phyloP scores from a whole-genome alignment of 2,888 invertebrate genomes.

The Oxycera nigricornis region DNA sequence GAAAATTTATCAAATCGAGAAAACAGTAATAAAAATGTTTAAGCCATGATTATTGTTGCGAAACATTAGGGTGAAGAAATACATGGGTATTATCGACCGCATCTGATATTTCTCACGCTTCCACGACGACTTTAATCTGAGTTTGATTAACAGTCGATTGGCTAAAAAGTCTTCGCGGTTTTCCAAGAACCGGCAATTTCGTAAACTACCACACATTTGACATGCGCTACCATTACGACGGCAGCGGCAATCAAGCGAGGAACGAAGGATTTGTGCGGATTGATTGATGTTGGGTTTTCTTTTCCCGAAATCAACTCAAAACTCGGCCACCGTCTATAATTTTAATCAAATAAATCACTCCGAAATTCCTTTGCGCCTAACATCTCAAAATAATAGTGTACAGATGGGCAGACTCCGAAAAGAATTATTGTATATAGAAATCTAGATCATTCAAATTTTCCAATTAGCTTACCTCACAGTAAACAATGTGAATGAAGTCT shows the following conservation, averaged over 20 bases:
- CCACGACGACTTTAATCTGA: conserved; percentile 27
- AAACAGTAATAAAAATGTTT: conserved; percentile 11
- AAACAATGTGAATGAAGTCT: not conserved
- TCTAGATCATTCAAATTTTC: conserved; percentile 39
- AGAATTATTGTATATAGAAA: conserved; percentile 6
- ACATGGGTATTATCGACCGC: not conserved
- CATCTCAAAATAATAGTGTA: conserved; percentile 21
- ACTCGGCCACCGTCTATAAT: conserved; percentile 44
- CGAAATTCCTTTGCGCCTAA: not conserved
- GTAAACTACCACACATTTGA: conserved; percentile 38
- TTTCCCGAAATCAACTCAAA: conserved; percentile 33
- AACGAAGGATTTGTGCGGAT: not conserved
- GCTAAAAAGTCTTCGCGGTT: conserved; percentile 8
- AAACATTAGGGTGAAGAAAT: not conserved
- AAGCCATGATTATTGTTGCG: not conserved
- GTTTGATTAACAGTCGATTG: conserved; percentile 39
- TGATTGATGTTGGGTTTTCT: conserved; percentile 39
- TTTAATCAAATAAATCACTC: conserved; percentile 47
- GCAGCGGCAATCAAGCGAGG: not conserved
- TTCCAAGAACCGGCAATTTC: conserved; percentile 39
- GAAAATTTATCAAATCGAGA: not conserved
- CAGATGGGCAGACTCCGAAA: conserved; percentile 19
- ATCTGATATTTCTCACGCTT: conserved; percentile 38
- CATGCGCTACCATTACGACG: conserved; percentile 44
- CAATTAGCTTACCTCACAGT: conserved; percentile 24